phyloP scores from a whole-genome alignment of 1,140 invertebrate genomes.

The Solen grandis region DNA sequence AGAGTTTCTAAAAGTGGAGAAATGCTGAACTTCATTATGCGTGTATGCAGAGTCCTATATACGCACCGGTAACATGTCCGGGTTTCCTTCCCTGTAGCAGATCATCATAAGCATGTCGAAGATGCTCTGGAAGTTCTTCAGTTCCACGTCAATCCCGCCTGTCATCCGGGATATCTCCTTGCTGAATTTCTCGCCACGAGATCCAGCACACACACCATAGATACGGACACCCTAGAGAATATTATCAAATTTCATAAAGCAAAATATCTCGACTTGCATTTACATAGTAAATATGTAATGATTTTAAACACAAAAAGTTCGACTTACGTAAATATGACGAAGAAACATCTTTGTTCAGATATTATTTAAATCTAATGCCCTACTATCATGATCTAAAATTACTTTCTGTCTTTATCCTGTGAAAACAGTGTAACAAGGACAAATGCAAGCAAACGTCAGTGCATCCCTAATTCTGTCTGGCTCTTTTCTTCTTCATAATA shows the following conservation, averaged over 20 bases:
- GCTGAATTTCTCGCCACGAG: slow-evolving; percentile 43
- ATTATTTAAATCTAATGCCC: too few species aligned
- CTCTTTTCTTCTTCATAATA: too few species aligned
- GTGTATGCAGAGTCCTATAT: neutral
- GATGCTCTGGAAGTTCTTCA: slow-evolving; percentile 60
- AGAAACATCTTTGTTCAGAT: too few species aligned
- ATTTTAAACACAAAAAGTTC: too few species aligned
- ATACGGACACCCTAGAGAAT: slow-evolving; percentile 58
- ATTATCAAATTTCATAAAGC: slow-evolving; percentile 2
- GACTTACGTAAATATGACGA: too few species aligned
- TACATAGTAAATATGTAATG: too few species aligned
- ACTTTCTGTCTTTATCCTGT: too few species aligned
- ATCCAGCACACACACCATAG: slow-evolving; percentile 61
- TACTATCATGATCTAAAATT: too few species aligned
- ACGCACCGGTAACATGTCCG: slow-evolving; percentile 50
- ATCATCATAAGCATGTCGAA: slow-evolving; percentile 71
- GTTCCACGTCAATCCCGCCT: slow-evolving; percentile 56
- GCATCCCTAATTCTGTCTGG: too few species aligned
- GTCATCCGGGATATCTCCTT: slow-evolving; percentile 58
- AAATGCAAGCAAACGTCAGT: too few species aligned
- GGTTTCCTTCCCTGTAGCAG: slow-evolving; percentile 64
- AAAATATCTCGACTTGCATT: too few species aligned
- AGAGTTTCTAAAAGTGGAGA: neutral
- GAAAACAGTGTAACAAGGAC: too few species aligned
- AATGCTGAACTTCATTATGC: neutral